Percentiles rank a stretch among this genome's conserved stretches.
phyloP scores from a whole-genome alignment of 1,140 invertebrate genomes.

The Mya arenaria region DNA sequence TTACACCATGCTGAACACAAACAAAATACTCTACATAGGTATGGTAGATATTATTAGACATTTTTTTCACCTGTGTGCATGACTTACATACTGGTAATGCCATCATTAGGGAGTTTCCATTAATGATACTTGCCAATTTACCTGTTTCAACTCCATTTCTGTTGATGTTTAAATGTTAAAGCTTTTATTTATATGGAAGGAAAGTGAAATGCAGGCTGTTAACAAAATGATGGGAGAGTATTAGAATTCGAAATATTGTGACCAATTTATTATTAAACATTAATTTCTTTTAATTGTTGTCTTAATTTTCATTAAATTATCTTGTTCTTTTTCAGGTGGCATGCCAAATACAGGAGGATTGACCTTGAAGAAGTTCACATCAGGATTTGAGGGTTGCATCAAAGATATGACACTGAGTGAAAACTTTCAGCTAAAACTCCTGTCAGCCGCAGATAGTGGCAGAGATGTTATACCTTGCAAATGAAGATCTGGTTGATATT shows the following conservation, averaged over 20 bases:
- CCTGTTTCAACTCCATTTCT: too few species aligned
- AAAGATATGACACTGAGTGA: constrained; percentile 89
- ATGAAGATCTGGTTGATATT: too few species aligned
- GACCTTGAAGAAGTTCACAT: constrained; percentile 86
- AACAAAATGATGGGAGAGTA: too few species aligned
- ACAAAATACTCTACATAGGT: constrained; percentile 93
- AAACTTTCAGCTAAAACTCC: constrained; percentile 87
- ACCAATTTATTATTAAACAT: neutral
- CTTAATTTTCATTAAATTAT: neutral
- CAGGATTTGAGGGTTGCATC: constrained; percentile 90
- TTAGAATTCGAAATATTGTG: too few species aligned
- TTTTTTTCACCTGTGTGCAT: too few species aligned
- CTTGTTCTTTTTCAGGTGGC: constrained; percentile 85
- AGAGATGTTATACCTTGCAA: constrained; percentile 64
- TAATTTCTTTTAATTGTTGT: neutral
- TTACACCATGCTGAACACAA: constrained; percentile 91
- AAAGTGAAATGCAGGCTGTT: too few species aligned
- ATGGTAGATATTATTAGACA: too few species aligned
- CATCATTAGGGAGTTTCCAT: too few species aligned
- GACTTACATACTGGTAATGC: too few species aligned
- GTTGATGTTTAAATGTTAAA: too few species aligned
- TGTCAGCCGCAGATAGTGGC: constrained; percentile 84
- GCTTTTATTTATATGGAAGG: too few species aligned
- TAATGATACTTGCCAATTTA: too few species aligned
- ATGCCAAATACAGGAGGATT: constrained; percentile 87